Conservation (phyloP, 92 coral and sea anemone genomes). For the Porites evermanni region DNA sequence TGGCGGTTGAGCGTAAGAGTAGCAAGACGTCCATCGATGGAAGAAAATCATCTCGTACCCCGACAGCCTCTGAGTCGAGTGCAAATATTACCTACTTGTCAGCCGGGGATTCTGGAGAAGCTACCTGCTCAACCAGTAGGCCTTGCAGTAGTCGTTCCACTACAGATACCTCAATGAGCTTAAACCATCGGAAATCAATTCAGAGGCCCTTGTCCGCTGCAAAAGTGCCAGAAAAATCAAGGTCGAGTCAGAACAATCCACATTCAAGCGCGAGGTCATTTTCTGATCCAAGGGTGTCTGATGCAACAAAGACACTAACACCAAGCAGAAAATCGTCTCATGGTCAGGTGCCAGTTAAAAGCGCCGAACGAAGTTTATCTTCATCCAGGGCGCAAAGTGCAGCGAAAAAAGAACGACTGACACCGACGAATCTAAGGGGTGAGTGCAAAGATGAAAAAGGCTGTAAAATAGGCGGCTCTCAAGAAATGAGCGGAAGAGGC, state of each 20-base stretch:
- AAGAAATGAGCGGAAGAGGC: not conserved
- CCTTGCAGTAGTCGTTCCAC: not conserved
- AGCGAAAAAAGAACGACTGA: not conserved
- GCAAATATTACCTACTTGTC: not conserved
- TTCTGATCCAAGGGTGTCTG: not conserved
- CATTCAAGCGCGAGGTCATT: not conserved
- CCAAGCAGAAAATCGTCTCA: not conserved
- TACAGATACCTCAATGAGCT: not conserved
- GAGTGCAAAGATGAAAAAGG: not conserved
- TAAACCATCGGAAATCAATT: not conserved
- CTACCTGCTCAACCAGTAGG: not conserved
- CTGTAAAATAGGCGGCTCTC: not conserved
- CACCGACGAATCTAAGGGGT: not conserved
- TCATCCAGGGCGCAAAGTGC: not conserved
- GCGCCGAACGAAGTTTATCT: not conserved
- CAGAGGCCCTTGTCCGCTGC: not conserved
- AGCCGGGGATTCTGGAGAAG: not conserved
- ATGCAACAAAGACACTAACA: not conserved
- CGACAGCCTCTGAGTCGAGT: not conserved
- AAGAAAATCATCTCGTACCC: not conserved
- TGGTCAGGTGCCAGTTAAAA: not conserved
- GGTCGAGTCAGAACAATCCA: not conserved
- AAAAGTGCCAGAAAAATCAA: not conserved
- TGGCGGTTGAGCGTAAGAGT: not conserved
- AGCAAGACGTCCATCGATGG: not conserved